These are phyloP conservation scores for Xestia ashworthii DNA, from an alignment of 2,888 invertebrate species.

Conservation along the genomic window DNA sequence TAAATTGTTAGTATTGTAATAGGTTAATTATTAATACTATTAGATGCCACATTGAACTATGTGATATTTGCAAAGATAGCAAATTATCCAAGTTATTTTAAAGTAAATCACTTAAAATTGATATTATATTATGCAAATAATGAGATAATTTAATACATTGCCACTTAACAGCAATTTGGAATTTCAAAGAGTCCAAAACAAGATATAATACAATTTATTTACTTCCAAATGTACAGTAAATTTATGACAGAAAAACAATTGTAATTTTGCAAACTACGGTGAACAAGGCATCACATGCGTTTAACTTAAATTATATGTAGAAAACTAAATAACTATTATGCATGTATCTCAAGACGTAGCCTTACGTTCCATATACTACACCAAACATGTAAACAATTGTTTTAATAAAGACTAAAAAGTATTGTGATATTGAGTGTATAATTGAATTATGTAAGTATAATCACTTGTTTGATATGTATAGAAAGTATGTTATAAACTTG, in stretches of 20 bases:
- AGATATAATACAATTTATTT: conserved; percentile 12
- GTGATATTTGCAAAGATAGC: conserved; percentile 37
- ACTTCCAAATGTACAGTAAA: conserved; percentile 25
- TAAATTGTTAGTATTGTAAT: conserved; percentile 42
- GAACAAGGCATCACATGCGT: conserved; percentile 37
- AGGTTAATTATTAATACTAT: conserved; percentile 26
- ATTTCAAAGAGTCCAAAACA: conserved; percentile 5
- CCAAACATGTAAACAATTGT: conserved; percentile 62
- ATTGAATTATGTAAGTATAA: conserved; percentile 77
- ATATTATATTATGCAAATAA: conserved; percentile 6
- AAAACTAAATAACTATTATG: conserved; percentile 11
- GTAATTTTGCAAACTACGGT: conserved; percentile 7
- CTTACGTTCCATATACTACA: conserved; percentile 39
- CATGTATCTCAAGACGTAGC: conserved; percentile 28
- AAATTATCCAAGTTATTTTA: conserved; percentile 45
- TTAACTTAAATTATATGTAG: conserved; percentile 32
- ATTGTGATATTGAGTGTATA: conserved; percentile 88
- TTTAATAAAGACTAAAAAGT: conserved; percentile 86
- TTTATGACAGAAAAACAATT: conserved; percentile 18
- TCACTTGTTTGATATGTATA: conserved; percentile 80
- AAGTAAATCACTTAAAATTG: neutral
- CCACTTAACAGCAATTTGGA: conserved; percentile 16
- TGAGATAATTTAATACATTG: conserved; percentile 7
- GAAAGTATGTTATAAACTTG: conserved; percentile 83
- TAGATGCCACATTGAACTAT: conserved; percentile 24